Evolutionary conservation across 2,797 vertebrate species (phyloP).

Genomic region (Chiroxiphia lanceolata): DNA sequence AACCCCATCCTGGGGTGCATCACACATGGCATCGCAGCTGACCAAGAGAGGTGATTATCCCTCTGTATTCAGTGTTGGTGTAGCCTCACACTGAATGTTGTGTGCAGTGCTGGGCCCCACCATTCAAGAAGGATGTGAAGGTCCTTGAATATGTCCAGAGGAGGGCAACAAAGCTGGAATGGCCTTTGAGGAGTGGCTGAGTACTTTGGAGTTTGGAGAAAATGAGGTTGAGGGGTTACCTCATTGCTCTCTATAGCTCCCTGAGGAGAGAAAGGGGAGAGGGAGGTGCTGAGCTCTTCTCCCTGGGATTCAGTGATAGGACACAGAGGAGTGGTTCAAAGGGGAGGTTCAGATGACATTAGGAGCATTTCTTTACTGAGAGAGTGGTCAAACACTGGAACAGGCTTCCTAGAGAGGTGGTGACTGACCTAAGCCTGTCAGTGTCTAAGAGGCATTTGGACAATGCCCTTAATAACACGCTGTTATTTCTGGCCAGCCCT

Average conservation of each 20-base stretch:
- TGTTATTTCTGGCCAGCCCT: not conserved
- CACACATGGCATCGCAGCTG: not conserved
- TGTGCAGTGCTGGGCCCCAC: not conserved
- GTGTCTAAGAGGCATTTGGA: not conserved
- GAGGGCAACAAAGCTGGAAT: not conserved
- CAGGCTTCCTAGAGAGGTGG: not conserved
- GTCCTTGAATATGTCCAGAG: not conserved
- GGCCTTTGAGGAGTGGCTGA: not conserved
- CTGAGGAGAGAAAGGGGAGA: not conserved
- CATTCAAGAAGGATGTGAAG: not conserved
- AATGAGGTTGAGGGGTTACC: not conserved
- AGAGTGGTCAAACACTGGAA: not conserved
- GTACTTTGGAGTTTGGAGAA: not conserved
- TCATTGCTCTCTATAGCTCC: not conserved
- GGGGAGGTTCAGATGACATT: not conserved
- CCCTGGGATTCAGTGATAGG: not conserved
- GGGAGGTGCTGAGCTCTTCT: not conserved
- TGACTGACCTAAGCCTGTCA: not conserved
- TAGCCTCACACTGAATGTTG: not conserved
- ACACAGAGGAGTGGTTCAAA: not conserved
- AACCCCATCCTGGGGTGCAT: accelerated
- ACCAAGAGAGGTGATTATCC: not conserved
- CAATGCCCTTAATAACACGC: not conserved
- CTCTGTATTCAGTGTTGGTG: not conserved
- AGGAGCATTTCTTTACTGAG: not conserved